These are phyloP conservation scores for Pocillopora meandrina DNA, from an alignment of 92 coral and sea anemone species.

Conservation along the genomic window DNA sequence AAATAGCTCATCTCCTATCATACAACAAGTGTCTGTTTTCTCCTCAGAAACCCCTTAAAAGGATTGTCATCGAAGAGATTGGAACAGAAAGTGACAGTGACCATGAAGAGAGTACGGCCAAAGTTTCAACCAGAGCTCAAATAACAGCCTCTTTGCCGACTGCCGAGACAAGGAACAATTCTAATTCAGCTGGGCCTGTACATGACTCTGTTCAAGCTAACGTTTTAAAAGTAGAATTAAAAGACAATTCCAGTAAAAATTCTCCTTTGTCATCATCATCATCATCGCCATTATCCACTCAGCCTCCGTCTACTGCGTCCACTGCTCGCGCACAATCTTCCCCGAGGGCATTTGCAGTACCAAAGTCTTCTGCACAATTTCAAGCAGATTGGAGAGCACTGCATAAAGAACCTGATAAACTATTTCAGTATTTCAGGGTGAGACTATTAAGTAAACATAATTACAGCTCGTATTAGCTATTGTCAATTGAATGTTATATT, in stretches of 20 bases:
- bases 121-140: conserved; percentile 25
- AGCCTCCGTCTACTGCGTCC: background rate
- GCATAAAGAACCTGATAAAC: conserved; percentile 62
- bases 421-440: conserved; percentile 42
- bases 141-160: conserved; percentile 30
- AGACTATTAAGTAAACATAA: background rate
- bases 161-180: background rate
- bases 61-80: conserved; percentile 89
- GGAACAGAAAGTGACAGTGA: conserved; percentile 80
- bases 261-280: background rate
- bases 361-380: conserved; percentile 84
- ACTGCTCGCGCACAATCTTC: background rate
- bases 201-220: background rate
- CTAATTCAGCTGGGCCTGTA: background rate
- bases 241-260: background rate
- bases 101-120: conserved; percentile 48
- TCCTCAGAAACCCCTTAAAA: conserved; percentile 80
- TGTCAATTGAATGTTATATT: too few relatives aligned
- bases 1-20: background rate
- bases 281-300: conserved; percentile 6
- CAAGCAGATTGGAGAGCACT: conserved; percentile 89
- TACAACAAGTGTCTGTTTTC: background rate
- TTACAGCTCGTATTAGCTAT: too few relatives aligned
- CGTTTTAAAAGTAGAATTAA: conserved; percentile 8
- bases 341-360: conserved; percentile 57